Conservation (phyloP, 2,797 vertebrate species). For the Meriones psammophilus region DNA sequence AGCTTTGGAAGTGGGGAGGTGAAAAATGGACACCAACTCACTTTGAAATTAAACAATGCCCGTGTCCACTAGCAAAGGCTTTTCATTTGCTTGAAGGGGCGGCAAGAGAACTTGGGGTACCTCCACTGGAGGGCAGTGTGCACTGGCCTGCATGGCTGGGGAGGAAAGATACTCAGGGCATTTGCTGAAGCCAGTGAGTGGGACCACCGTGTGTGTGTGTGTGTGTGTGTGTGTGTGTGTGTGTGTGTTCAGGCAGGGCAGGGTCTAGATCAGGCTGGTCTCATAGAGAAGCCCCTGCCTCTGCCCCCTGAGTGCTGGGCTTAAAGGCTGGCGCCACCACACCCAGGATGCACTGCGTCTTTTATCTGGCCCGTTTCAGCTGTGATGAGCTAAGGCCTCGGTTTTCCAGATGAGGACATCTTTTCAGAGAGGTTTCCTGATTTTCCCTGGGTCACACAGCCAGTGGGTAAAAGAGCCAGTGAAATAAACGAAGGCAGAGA, state of each 20-base stretch:
- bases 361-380: neutral
- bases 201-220: neutral
- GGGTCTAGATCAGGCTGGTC: neutral
- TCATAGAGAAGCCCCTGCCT: neutral
- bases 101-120: neutral
- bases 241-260: neutral
- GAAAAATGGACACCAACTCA: neutral
- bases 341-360: neutral
- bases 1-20: neutral
- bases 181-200: too few species aligned
- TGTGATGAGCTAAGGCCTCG: neutral
- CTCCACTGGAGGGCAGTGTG: neutral
- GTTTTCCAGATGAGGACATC: neutral
- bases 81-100: neutral
- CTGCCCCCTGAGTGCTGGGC: neutral
- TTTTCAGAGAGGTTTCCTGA: neutral
- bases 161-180: neutral
- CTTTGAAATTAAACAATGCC: neutral
- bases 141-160: neutral
- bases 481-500: neutral
- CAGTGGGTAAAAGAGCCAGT: neutral
- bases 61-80: too few species aligned
- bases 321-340: neutral
- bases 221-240: neutral
- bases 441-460: neutral